Evolutionary conservation across 2,113 vertebrate species (phyloP), one percentile per base, ranked within the genome.

Genomic region (Istiophorus platypterus): DNA sequence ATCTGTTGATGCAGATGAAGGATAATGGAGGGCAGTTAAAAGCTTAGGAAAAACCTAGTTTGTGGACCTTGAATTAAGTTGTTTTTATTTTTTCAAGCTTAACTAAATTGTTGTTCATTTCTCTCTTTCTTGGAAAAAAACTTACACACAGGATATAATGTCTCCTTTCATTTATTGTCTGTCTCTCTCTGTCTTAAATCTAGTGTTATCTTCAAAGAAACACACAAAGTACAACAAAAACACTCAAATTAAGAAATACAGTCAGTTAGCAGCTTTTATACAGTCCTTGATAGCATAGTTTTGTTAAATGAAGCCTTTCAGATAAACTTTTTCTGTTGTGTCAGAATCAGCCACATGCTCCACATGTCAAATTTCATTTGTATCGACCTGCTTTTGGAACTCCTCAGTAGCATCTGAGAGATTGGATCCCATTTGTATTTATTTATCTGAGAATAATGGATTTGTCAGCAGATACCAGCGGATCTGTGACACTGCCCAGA

Each of bases 371-470:
- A 88, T 79, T 69, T 22, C 0, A 82, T 91, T 91, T 83, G 51
- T 78, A 85, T 89, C 4, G 89, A 91, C 37, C 69, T 71, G 41
- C 78, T 85, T 84, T 79, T 68, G 47, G 65, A 83, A 76, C 57
- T 72, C 66, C 79, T 66, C 39, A 37, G 20, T 41, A 9, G 18
- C 26, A 11, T 63, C 58, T 52, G 63, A 84, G 78, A 59, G 68
- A 71, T 78, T 75, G 68, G 22, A 47, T 84, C 68, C 45, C 57
- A 81, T 88, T 82, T 85, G 58, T 82, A 80, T 85, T 88, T 86
- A 81, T 92, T 86, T 84, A 58, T 85, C 74, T 78, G 66, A 80
- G 64, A 86, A 83, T 76, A 82, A 85, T 82, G 22, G 61, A 82
- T 82, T 85, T 10, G 27, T 89, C 85, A 83, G 78, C 72, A 71